Conservation (phyloP, 2,797 vertebrate species). For the Hippocampus kuda region DNA sequence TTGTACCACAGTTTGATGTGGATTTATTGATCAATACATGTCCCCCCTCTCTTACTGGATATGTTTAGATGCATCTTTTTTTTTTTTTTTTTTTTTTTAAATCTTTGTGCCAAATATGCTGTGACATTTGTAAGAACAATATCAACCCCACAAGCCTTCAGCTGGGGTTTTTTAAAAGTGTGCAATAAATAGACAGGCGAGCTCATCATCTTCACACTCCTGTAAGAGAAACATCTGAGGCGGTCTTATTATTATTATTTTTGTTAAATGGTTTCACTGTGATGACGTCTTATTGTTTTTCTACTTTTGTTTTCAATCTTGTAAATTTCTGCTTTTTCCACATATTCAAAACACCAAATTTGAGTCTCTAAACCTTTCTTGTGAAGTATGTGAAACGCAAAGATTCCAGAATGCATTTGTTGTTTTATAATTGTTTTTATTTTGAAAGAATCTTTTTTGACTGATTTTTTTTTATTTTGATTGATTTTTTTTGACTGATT, state of each 20-base stretch:
- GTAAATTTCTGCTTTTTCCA: slow-evolving; percentile 16
- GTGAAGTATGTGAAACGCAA: slow-evolving; percentile 28
- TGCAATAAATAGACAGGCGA: slow-evolving; percentile 36
- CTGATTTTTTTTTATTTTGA: slow-evolving; percentile 40
- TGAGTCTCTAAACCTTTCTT: slow-evolving; percentile 35
- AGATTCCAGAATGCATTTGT: slow-evolving; percentile 41
- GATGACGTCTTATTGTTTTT: slow-evolving; percentile 14
- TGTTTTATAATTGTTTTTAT: slow-evolving; percentile 45
- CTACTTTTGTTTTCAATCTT: slow-evolving; percentile 11
- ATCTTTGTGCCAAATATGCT: slow-evolving; percentile 35
- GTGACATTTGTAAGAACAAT: slow-evolving; percentile 7
- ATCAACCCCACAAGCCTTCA: slow-evolving; percentile 9
- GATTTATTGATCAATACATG: slow-evolving; percentile 30
- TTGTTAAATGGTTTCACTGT: slow-evolving; percentile 31
- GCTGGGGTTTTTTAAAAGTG: slow-evolving; percentile 22
- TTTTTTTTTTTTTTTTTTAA: too few species aligned
- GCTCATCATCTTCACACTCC: slow-evolving; percentile 27
- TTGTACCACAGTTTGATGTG: slow-evolving; percentile 18
- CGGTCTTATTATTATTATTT: slow-evolving; percentile 22
- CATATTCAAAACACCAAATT: slow-evolving; percentile 44
- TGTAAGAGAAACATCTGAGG: slow-evolving; percentile 13
- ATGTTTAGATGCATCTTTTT: neutral
- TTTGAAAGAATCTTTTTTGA: slow-evolving; percentile 26
- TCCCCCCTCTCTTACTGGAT: slow-evolving; percentile 6
- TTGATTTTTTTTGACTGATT: slow-evolving; percentile 26